Evolutionary conservation across 53 echinoderm and acorn worm species (phyloP).

Genomic region (Luidia sarsii): DNA sequence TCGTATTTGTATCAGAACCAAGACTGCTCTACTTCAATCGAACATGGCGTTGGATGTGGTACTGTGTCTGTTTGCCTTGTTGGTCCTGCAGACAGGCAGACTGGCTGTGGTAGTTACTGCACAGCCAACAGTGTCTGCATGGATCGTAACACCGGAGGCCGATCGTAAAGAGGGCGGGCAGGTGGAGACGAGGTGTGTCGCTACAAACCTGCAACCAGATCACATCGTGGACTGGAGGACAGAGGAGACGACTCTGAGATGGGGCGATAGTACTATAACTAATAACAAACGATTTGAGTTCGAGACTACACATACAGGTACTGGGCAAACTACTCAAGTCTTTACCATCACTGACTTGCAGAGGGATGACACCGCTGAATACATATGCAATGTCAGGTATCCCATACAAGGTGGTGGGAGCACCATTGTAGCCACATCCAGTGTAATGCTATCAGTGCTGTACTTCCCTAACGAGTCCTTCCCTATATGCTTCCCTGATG

Average conservation of each 20-base stretch:
- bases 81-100: background rate
- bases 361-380: constrained; percentile 6
- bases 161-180: constrained; percentile 35
- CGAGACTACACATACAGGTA: background rate
- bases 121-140: constrained; percentile 9
- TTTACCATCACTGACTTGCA: constrained; percentile 25
- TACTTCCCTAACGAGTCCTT: constrained; percentile 23
- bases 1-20: no score
- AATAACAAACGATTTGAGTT: background rate
- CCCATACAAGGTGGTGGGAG: background rate
- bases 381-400: constrained; percentile 4
- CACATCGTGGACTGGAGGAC: constrained; percentile 5
- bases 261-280: background rate
- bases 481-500: constrained; percentile 23
- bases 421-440: background rate
- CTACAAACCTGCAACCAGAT: constrained; percentile 6
- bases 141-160: constrained; percentile 30
- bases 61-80: constrained; percentile 36
- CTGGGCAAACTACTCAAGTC: background rate
- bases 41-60: no score
- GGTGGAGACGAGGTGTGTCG: constrained; percentile 30
- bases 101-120: constrained; percentile 9
- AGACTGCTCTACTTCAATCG: background rate
- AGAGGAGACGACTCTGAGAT: constrained; percentile 1
- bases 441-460: background rate